Conservation (phyloP, 2,888 invertebrate genomes). For the Neoscelio sp. region DNA sequence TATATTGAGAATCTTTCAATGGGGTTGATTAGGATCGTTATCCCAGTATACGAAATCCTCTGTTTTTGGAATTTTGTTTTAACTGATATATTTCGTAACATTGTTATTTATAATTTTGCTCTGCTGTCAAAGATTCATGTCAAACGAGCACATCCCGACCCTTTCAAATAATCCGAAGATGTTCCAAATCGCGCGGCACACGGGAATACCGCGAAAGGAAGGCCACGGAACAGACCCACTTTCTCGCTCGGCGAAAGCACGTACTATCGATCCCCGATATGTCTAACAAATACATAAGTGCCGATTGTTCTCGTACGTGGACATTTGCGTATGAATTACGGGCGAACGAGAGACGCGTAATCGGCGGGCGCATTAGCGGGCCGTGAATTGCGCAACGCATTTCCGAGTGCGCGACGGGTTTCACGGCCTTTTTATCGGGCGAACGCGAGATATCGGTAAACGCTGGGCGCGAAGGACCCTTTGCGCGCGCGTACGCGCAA, state of each 20-base stretch:
- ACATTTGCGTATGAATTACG: background rate
- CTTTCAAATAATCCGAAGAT: conserved; percentile 18
- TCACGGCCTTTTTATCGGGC: conserved; percentile 49
- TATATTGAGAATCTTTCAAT: too few species aligned
- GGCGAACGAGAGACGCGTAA: conserved; percentile 10
- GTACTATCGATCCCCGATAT: conserved; percentile 60
- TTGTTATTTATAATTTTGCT: too few species aligned
- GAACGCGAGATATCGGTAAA: conserved; percentile 5
- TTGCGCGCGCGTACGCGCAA: conserved; percentile 6
- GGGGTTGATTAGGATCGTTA: too few species aligned
- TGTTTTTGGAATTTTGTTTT: too few species aligned
- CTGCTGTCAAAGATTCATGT: too few species aligned
- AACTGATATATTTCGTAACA: too few species aligned
- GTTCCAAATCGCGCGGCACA: conserved; percentile 44
- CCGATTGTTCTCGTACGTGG: conserved; percentile 37
- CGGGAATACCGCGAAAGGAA: conserved; percentile 47
- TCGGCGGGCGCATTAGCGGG: conserved; percentile 2
- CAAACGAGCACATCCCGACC: too few species aligned
- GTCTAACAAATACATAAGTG: conserved; percentile 53
- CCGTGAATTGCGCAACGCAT: conserved; percentile 55
- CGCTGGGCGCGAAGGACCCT: conserved; percentile 5
- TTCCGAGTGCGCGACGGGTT: background rate
- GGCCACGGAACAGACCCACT: conserved; percentile 62
- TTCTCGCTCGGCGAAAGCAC: conserved; percentile 61
- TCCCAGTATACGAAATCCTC: too few species aligned